A percentile compares a stretch with the other conserved stretches of the same genome.
Evolutionary conservation across 2,888 invertebrate species (phyloP).

Genomic region (Stenoptilia bipunctidactyla): DNA sequence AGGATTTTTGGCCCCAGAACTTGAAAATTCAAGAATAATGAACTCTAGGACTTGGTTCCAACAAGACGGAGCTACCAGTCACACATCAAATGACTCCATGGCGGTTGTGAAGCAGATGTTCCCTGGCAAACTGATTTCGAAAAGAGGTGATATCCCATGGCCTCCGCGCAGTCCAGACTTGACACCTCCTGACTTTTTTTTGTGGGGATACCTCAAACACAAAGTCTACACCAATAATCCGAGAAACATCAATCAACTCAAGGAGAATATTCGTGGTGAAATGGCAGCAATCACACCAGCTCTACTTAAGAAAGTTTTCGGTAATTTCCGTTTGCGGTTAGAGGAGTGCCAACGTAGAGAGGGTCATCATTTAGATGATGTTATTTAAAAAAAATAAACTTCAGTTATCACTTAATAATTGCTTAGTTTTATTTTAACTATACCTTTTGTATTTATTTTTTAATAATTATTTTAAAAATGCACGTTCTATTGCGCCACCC

Average conservation of each 20-base stretch:
- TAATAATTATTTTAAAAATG: constrained; percentile 7
- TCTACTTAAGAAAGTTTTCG: constrained; percentile 3
- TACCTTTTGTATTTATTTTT: constrained; percentile 1
- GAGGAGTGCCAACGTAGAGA: constrained; percentile 4
- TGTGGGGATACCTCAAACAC: constrained; percentile 15
- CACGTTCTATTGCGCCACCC: constrained; percentile 8
- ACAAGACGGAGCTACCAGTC: too few relatives aligned
- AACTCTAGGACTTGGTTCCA: too few relatives aligned
- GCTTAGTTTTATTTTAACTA: not conserved
- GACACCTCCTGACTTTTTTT: constrained; percentile 16
- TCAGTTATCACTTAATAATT: not conserved
- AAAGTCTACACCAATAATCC: constrained; percentile 14
- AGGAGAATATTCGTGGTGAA: constrained; percentile 13
- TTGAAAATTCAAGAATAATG: too few relatives aligned
- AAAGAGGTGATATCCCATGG: constrained; percentile 10
- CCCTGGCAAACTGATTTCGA: constrained; percentile 2
- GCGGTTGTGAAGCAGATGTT: too few relatives aligned
- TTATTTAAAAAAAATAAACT: constrained; percentile 9
- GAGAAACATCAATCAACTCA: constrained; percentile 9
- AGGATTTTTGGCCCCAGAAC: too few relatives aligned
- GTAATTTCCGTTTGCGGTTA: constrained; percentile 4
- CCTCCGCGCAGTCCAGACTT: constrained; percentile 16
- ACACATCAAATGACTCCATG: too few relatives aligned
- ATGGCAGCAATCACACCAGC: constrained; percentile 7
- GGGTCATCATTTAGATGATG: constrained; percentile 7